phyloP scores from a whole-genome alignment of 2,113 vertebrate genomes.

The Gracilinanus agilis region DNA sequence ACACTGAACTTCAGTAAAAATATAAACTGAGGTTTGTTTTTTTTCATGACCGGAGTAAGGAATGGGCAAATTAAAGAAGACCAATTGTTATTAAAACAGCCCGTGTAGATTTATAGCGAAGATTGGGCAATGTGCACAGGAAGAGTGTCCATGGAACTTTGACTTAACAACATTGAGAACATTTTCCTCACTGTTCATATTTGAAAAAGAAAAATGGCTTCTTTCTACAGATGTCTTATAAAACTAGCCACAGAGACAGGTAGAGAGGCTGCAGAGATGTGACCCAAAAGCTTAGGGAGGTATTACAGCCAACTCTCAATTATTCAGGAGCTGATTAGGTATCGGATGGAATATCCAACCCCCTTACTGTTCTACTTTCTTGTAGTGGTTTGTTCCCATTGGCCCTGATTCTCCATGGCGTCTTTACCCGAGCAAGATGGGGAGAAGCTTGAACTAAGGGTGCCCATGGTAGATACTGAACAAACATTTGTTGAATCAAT shows the following conservation, averaged over 20 bases:
- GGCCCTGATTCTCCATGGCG: not conserved
- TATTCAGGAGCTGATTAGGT: not conserved
- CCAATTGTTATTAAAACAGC: not conserved
- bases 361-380: not conserved
- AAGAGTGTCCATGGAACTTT: not conserved
- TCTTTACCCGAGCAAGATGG: not conserved
- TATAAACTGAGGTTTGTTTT: not conserved
- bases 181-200: not conserved
- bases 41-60: not conserved
- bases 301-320: not conserved
- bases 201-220: not conserved
- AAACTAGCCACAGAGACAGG: not conserved
- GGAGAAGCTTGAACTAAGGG: not conserved
- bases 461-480: not conserved
- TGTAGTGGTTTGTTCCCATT: not conserved
- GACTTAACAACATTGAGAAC: not conserved
- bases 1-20: not conserved
- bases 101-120: not conserved
- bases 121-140: not conserved
- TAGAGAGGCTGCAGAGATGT: not conserved
- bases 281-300: not conserved
- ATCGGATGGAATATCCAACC: not conserved
- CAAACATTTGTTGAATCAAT: not conserved
- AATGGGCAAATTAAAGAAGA: not conserved
- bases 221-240: not conserved